Base-by-base conservation (phyloP, 2,113 vertebrate species). In the Brachypteracias leptosomus region DNA sequence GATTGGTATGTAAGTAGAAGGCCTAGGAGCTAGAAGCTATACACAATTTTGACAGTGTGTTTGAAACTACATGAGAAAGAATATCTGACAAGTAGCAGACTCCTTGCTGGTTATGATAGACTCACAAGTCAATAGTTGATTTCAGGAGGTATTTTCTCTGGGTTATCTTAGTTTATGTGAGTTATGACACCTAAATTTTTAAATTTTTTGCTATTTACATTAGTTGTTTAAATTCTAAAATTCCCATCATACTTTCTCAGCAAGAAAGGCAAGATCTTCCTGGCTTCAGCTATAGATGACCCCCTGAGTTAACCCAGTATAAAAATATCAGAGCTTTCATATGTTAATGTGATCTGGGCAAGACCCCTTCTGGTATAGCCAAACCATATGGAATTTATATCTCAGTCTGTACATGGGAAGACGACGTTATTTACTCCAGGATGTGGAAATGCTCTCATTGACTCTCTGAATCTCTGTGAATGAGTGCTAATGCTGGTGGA, bases 311-410 rank as follows among this genome's bases (percentile, higher is more conserved):
- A 49, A 74, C 13, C 31, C 40, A 78, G 35, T n/a, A 16, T 58
- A 75, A 76, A 94, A 62, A 61, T 65, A 84, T 61, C 72, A 36
- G 82, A 67, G 40, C 52, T 93, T 91, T 89, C 80, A 5, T 47
- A 33, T n/a, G 72, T 74, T 78, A 68, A 72, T 61, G 70, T 31
- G 67, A 35, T 62, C 74, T 88, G 74, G 66, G 66, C 81, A 79
- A 70, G 59, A 66, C 36, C 58, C 28, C 31, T 91, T n/a, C 78
- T 79, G 52, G 59, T 52, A 3, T 10, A 65, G 76, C 79, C 76
- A 74, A 84, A 72, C 85, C 93, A 63, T 81, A 78, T 81, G 92
- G 96, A 89, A 65, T 94, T 88, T 92, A 29, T 90, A 75, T 90
- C 88, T 78, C 47, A 9, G 81, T 33, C 14, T 0, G 61, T 84